These are phyloP conservation scores for Notoglanidium macrostoma DNA, from an alignment of 2,797 vertebrate species.

Conservation along the genomic window DNA sequence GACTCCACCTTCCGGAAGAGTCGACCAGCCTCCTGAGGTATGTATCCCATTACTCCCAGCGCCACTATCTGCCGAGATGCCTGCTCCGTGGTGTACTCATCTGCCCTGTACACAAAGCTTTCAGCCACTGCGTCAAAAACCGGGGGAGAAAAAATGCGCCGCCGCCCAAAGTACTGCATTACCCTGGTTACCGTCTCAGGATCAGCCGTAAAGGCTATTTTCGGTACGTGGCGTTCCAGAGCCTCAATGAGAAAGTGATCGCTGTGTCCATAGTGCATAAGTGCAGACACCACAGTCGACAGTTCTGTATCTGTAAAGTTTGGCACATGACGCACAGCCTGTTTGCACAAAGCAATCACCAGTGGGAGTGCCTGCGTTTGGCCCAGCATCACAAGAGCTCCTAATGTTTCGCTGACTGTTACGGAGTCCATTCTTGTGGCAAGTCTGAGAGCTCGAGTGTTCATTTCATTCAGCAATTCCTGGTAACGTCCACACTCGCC, in stretches of 20 bases:
- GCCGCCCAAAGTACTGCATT: constrained; percentile 81
- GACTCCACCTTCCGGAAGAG: constrained; percentile 86
- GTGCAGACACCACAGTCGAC: constrained; percentile 76
- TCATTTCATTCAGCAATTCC: constrained; percentile 79
- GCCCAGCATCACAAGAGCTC: constrained; percentile 76
- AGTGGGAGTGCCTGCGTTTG: constrained; percentile 79
- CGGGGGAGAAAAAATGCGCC: constrained; percentile 77
- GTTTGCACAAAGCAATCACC: constrained; percentile 81
- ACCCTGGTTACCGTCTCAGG: constrained; percentile 77
- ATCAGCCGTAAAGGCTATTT: constrained; percentile 69
- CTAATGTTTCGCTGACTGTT: constrained; percentile 74
- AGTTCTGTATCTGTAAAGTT: constrained; percentile 82
- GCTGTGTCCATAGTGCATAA: constrained; percentile 81
- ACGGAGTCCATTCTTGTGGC: constrained; percentile 72
- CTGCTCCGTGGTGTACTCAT: constrained; percentile 81
- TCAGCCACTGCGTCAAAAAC: constrained; percentile 83
- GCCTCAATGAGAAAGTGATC: constrained; percentile 79
- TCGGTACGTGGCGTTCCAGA: constrained; percentile 76
- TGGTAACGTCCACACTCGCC: constrained; percentile 67
- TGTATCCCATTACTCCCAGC: constrained; percentile 86
- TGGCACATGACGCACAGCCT: constrained; percentile 74
- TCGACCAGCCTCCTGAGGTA: constrained; percentile 79
- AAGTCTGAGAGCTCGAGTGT: constrained; percentile 66
- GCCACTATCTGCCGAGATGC: constrained; percentile 79
- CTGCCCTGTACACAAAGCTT: constrained; percentile 81